Conservation (phyloP, 37 sponge, comb jelly and placozoan genomes). For the Oscarella lobularis region DNA sequence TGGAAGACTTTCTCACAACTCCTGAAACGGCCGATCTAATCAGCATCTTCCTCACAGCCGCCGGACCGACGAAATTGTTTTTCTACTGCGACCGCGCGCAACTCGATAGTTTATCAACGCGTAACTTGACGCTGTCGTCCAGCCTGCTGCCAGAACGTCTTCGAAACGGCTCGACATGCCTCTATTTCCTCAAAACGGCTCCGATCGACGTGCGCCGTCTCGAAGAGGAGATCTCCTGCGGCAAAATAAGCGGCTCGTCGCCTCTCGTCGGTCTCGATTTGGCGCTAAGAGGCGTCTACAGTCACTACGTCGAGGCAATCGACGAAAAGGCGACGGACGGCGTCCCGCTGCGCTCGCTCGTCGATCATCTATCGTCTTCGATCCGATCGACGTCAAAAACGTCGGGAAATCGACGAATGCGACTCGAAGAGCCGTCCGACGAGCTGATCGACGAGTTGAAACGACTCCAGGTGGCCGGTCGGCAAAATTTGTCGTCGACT, state of each 20-base stretch:
- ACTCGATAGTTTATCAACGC: no score
- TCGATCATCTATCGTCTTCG: background rate
- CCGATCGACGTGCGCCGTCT: constrained; percentile 15
- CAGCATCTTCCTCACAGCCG: constrained; percentile 58
- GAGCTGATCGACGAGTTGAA: background rate
- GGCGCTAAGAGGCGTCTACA: constrained; percentile 53
- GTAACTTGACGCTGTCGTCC: background rate
- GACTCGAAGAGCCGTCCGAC: background rate
- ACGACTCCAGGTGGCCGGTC: no score
- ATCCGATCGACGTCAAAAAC: background rate
- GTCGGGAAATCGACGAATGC: background rate
- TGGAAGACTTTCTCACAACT: constrained; percentile 83
- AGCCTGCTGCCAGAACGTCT: constrained; percentile 8
- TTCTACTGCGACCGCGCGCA: constrained; percentile 73
- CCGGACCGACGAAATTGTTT: constrained; percentile 56
- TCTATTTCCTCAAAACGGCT: background rate
- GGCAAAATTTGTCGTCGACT: background rate
- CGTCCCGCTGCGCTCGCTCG: constrained; percentile 9
- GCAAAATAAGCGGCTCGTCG: constrained; percentile 61
- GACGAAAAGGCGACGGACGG: constrained; percentile 66
- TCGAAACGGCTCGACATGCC: background rate
- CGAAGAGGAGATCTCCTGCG: constrained; percentile 69
- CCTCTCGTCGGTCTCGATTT: constrained; percentile 40
- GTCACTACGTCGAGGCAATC: constrained; percentile 46
- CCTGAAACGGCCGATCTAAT: constrained; percentile 61